A percentile compares a stretch with the other conserved stretches of the same genome.
Conservation (phyloP, 1,140 invertebrate genomes). For the Drosophila tani region DNA sequence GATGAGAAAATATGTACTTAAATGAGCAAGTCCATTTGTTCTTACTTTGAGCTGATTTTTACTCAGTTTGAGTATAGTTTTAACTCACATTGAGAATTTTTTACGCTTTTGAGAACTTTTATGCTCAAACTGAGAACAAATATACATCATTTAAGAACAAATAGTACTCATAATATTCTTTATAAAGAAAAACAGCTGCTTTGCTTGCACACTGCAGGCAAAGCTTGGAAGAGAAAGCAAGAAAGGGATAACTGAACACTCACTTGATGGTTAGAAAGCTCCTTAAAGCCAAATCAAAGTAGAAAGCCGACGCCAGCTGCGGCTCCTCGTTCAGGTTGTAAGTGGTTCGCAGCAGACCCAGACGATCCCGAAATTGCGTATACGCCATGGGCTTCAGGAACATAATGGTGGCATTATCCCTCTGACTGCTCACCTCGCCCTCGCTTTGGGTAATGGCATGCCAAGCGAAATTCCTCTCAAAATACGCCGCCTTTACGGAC, state of each 20-base stretch:
- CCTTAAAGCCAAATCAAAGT: conserved; percentile 92
- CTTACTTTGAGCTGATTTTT: too few species aligned
- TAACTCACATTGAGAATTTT: too few species aligned
- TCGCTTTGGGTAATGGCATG: conserved; percentile 89
- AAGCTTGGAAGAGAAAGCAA: too few species aligned
- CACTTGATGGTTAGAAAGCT: conserved; percentile 91
- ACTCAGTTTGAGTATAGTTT: too few species aligned
- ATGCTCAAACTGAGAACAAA: too few species aligned
- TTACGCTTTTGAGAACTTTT: too few species aligned
- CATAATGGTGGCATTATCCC: conserved; percentile 90
- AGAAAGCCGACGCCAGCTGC: conserved; percentile 92
- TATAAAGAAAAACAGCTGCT: too few species aligned
- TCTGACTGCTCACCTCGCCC: conserved; percentile 88
- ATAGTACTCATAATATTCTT: too few species aligned
- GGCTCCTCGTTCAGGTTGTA: conserved; percentile 90
- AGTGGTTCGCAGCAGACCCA: conserved; percentile 89
- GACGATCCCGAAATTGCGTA: conserved; percentile 87
- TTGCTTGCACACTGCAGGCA: too few species aligned
- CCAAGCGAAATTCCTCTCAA: conserved; percentile 87
- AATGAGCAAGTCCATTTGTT: too few species aligned
- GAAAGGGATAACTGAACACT: conserved; percentile 39
- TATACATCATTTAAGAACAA: too few species aligned
- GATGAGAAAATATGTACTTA: too few species aligned
- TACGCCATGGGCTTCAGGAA: conserved; percentile 88
- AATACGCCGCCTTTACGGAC: conserved; percentile 80